A percentile compares a stretch with the other conserved stretches of the same genome.
These are phyloP conservation scores for Forficula auricularia DNA, from an alignment of 1,140 invertebrate genomes.

Conservation along the genomic window DNA sequence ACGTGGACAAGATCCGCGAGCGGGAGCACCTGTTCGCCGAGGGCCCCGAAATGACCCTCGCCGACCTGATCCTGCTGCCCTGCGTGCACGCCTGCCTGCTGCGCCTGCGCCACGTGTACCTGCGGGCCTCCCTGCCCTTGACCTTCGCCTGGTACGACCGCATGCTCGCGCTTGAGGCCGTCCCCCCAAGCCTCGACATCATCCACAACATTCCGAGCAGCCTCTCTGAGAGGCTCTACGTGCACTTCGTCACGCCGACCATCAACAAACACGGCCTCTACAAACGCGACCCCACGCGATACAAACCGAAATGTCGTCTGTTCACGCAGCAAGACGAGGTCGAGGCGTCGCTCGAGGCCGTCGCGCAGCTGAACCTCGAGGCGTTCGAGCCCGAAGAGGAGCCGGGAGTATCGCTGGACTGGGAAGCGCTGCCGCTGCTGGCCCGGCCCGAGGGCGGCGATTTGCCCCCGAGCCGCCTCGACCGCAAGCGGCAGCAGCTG, in stretches of 20 bases:
- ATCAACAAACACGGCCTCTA: conserved; percentile 49
- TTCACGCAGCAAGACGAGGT: conserved; percentile 61
- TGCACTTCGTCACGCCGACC: conserved; percentile 17
- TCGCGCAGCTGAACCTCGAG: conserved; percentile 11
- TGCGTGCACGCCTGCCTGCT: conserved; percentile 47
- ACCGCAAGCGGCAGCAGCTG: conserved; percentile 73
- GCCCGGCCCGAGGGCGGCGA: conserved; percentile 60
- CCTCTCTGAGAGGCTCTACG: conserved; percentile 5
- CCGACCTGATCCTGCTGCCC: conserved; percentile 66
- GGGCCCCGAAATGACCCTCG: conserved; percentile 61
- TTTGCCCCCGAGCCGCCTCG: conserved; percentile 50
- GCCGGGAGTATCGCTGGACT: conserved; percentile 37
- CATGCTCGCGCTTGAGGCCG: conserved; percentile 11
- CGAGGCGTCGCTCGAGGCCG: conserved; percentile 37
- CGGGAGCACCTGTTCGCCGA: conserved; percentile 62
- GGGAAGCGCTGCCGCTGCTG: conserved; percentile 45
- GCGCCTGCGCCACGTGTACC: conserved; percentile 16
- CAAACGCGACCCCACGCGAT: conserved; percentile 56
- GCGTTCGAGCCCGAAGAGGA: conserved; percentile 42
- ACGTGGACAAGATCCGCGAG: conserved; percentile 56
- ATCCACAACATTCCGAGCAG: conserved; percentile 1
- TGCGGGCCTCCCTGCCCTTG: conserved; percentile 40
- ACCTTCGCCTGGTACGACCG: conserved; percentile 43
- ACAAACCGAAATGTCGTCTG: conserved; percentile 49
- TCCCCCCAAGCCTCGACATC: conserved; percentile 6